Percentiles rank a stretch among this genome's conserved stretches.
Evolutionary conservation across 1,140 invertebrate genomes (phyloP).

Genomic region (Scaptomyza montana): DNA sequence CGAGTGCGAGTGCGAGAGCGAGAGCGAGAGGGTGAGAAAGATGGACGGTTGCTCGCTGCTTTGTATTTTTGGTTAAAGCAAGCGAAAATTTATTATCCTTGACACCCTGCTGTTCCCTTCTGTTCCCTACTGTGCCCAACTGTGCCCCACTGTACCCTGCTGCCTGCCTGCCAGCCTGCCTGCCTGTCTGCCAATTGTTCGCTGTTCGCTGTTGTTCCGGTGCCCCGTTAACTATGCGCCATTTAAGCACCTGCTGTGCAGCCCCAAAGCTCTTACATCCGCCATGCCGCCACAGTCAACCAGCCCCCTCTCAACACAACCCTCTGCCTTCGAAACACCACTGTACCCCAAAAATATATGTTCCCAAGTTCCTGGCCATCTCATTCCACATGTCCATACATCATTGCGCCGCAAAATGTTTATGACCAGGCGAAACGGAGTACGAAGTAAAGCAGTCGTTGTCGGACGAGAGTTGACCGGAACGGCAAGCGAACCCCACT

Average conservation of each 20-base stretch:
- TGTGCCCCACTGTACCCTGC: constrained; percentile 21
- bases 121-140: too few species aligned
- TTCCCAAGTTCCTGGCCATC: background rate
- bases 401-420: constrained; percentile 77
- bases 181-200: constrained; percentile 43
- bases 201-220: constrained; percentile 45
- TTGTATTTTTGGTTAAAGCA: constrained; percentile 51
- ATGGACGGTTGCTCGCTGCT: constrained; percentile 5
- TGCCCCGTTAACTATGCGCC: constrained; percentile 67
- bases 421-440: constrained; percentile 41
- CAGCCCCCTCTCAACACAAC: too few species aligned
- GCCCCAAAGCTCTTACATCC: constrained; percentile 44
- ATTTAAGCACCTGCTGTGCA: constrained; percentile 64
- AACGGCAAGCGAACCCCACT: background rate
- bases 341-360: background rate
- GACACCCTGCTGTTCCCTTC: constrained; percentile 28
- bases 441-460: background rate
- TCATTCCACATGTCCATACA: constrained; percentile 62
- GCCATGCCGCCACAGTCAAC: constrained; percentile 11
- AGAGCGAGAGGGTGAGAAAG: background rate
- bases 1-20: background rate
- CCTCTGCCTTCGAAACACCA: background rate
- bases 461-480: background rate
- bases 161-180: constrained; percentile 21
- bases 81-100: constrained; percentile 57